These are phyloP conservation scores for Lycocerus yunnanus DNA, from an alignment of 2,888 invertebrate genomes.

Conservation along the genomic window DNA sequence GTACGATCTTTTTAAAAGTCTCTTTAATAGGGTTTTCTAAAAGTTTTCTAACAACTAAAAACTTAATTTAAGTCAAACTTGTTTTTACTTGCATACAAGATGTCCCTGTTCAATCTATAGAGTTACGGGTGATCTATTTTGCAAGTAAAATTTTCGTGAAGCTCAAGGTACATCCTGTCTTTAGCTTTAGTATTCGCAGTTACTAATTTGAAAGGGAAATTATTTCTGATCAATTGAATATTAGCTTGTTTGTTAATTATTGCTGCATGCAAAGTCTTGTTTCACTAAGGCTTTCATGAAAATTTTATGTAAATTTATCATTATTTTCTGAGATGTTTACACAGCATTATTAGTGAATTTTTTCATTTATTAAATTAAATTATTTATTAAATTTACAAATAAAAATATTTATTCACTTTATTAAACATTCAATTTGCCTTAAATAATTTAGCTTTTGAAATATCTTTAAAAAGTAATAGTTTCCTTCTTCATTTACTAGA, in stretches of 20 bases:
- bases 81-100: slow-evolving; percentile 46
- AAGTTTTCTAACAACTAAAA: slow-evolving; percentile 44
- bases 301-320: slow-evolving; percentile 26
- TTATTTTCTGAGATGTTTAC: slow-evolving; percentile 19
- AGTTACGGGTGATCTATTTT: slow-evolving; percentile 50
- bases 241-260: slow-evolving; percentile 35
- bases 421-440: too few species aligned
- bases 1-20: neutral
- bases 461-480: too few species aligned
- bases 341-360: neutral
- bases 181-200: slow-evolving; percentile 31
- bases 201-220: slow-evolving; percentile 38
- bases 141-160: slow-evolving; percentile 47
- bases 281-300: slow-evolving; percentile 24
- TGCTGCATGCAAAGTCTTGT: slow-evolving; percentile 22
- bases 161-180: slow-evolving; percentile 32
- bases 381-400: too few species aligned
- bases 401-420: too few species aligned
- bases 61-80: slow-evolving; percentile 50
- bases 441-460: too few species aligned
- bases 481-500: too few species aligned
- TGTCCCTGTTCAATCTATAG: slow-evolving; percentile 40
- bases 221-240: slow-evolving; percentile 35
- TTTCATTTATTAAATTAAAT: too few species aligned
- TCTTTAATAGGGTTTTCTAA: slow-evolving; percentile 11